phyloP scores from a whole-genome alignment of 2,113 vertebrate species.

The Antigone vipio region DNA sequence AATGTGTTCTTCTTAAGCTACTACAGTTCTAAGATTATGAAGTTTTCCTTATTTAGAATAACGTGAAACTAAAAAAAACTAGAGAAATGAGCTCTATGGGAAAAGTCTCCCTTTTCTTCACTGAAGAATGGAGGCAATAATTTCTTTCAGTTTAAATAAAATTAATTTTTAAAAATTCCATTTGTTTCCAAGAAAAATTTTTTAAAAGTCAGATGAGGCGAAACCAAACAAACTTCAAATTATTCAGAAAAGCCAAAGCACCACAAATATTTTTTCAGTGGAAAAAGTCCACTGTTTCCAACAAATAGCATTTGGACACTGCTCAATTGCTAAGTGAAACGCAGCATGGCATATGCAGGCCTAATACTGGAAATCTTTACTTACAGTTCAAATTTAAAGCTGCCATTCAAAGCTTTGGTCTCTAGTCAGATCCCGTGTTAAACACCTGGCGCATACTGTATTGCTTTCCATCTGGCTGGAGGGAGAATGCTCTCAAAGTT shows the following conservation, averaged over 20 bases:
- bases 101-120: neutral
- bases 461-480: neutral
- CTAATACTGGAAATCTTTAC: constrained; percentile 36
- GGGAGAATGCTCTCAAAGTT: neutral
- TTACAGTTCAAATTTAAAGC: constrained; percentile 17
- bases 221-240: constrained; percentile 14
- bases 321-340: constrained; percentile 17
- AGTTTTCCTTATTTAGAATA: constrained; percentile 14
- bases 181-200: neutral
- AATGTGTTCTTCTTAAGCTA: neutral
- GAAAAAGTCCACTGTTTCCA: constrained; percentile 25
- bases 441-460: neutral
- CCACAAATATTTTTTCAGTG: constrained; percentile 44
- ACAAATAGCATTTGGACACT: constrained; percentile 21
- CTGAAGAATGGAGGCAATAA: neutral
- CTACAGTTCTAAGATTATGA: neutral
- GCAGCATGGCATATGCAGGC: neutral
- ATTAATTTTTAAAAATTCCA: neutral
- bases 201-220: neutral
- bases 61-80: neutral
- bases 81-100: neutral
- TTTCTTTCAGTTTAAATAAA: neutral
- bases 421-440: neutral
- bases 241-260: constrained; percentile 27
- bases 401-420: neutral